Base-by-base conservation (phyloP, 2,113 vertebrate species). In the Pardalotus punctatus region DNA sequence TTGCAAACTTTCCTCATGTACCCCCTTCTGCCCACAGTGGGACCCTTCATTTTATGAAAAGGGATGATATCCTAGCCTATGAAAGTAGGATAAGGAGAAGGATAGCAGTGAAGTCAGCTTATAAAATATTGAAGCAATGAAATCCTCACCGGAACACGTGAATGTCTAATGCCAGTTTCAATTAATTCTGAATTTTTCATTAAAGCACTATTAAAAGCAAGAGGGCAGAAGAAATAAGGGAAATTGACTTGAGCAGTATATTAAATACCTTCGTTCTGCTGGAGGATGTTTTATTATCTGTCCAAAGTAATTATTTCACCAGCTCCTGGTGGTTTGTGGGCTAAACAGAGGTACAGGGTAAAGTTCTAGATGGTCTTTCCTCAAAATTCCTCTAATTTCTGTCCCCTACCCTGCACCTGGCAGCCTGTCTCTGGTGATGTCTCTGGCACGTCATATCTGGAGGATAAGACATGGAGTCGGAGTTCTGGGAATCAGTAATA, bases 121-220 rank as follows among this genome's bases (percentile, higher is more conserved):
- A 92, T 95, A 81, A 91, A 97, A 94, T 87, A 88, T 65, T 94
- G 94, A 94, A 90, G 94, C 57, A 57, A 53, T 43, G 91, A 95
- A 90, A 81, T 84, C 91, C 94, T 82, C 56, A 1, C 76, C 36
- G 77, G 69, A 95, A 91, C 86, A 90, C 14, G 29, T 71, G 86
- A 93, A 82, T 80, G 88, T 47, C 71, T 92, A 90, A 88, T 96
- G 97, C 95, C 96, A 95, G 81, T 84, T 97, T 82, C 93, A 97
- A 96, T 97, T 97, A 97, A 97, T 97, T 95, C 74, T 94, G 96
- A 95, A 93, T 97, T 97, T 97, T 96, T 97, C 96, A 95, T 97
- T 97, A 97, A 95, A 94, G 92, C 60, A 66, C 93, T 89, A 96
- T 96, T 95, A 96, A 97, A 91, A 97, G 96, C 91, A 96, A 94